Evolutionary conservation across 2,113 vertebrate genomes (phyloP).

Genomic region (Nothobranchius kuhntae): DNA sequence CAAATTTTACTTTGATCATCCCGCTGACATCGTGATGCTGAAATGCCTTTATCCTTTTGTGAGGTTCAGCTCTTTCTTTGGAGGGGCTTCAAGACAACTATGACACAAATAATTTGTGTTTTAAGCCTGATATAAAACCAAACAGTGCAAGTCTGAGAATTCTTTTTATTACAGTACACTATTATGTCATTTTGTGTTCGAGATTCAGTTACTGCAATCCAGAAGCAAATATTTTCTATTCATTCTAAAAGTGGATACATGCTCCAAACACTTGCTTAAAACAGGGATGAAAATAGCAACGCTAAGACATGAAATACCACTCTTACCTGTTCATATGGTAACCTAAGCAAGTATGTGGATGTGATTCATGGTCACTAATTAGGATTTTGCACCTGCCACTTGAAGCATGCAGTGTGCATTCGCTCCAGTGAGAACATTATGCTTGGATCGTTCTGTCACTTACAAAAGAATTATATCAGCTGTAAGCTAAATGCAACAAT

Average conservation of each 20-base stretch:
- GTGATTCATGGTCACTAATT: background rate
- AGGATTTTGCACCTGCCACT: background rate
- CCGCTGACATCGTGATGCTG: conserved; percentile 35
- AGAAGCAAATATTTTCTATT: background rate
- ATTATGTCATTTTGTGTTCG: too few species aligned
- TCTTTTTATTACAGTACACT: background rate
- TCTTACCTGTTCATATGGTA: background rate
- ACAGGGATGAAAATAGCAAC: background rate
- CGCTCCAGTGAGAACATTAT: background rate
- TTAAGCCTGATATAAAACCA: background rate
- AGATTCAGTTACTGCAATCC: too few species aligned
- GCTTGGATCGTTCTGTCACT: background rate
- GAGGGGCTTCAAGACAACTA: background rate
- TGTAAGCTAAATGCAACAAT: background rate
- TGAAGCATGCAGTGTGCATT: background rate
- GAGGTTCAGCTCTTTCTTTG: conserved; percentile 14
- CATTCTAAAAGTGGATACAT: background rate
- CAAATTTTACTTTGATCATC: conserved; percentile 45
- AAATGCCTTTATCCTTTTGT: conserved; percentile 34
- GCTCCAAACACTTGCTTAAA: background rate
- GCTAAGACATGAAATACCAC: background rate
- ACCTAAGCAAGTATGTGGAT: background rate
- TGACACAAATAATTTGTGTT: background rate
- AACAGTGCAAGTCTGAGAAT: background rate
- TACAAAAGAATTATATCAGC: background rate